phyloP scores from a whole-genome alignment of 2,888 invertebrate genomes.

The Caenorhabditis sp. region DNA sequence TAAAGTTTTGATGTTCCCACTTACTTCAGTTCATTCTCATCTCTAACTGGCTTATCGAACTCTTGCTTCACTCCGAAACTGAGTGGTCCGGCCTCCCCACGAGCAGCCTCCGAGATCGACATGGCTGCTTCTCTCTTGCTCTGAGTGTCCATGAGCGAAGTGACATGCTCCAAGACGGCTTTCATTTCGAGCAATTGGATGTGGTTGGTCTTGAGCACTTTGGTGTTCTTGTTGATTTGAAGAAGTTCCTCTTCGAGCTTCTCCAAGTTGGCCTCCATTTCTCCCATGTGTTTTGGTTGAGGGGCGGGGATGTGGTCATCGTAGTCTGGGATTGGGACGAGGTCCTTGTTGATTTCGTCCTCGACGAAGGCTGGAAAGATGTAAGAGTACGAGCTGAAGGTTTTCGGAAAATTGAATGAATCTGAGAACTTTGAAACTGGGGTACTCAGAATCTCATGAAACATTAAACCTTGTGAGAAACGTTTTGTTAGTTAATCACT shows the following conservation, averaged over 20 bases:
- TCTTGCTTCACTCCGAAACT: conserved; percentile 64
- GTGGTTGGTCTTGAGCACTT: conserved; percentile 74
- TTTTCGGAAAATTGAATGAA: not conserved
- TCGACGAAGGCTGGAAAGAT: conserved; percentile 71
- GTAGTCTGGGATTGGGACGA: conserved; percentile 72
- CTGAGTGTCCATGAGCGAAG: conserved; percentile 73
- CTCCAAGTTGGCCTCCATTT: conserved; percentile 80
- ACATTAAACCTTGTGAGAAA: no score
- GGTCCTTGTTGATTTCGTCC: conserved; percentile 74
- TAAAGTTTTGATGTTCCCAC: not conserved
- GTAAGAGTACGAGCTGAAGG: not conserved
- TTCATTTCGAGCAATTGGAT: conserved; percentile 76
- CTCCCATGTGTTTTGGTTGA: conserved; percentile 78
- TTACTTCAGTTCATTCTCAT: conserved; percentile 74
- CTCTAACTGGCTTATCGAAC: conserved; percentile 68
- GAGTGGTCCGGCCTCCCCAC: conserved; percentile 72
- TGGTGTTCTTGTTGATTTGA: conserved; percentile 75
- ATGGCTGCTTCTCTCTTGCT: conserved; percentile 74
- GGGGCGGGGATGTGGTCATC: conserved; percentile 75
- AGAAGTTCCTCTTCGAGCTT: conserved; percentile 79
- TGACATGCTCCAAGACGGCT: conserved; percentile 77
- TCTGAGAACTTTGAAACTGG: no score
- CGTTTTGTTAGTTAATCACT: no score
- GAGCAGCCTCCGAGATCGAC: conserved; percentile 77
- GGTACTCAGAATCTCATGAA: no score